Evolutionary conservation across 2,113 vertebrate species (phyloP), one percentile per base, ranked within the genome.

Genomic region (Shinisaurus crocodilurus): DNA sequence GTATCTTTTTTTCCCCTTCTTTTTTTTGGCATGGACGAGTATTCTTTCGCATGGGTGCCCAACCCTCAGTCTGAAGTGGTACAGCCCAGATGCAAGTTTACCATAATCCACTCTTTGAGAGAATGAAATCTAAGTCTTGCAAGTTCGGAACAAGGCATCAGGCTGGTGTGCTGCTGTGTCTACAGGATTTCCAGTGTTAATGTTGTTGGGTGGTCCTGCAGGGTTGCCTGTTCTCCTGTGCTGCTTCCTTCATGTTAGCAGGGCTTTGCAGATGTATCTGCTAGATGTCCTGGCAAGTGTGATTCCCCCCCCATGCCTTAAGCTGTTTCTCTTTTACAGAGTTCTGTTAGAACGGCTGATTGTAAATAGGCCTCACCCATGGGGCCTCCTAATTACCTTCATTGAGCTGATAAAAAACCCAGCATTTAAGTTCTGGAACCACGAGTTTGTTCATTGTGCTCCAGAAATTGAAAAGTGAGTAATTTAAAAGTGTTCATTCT

Each of bases 321-420:
- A 2, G 34, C 83, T 2, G 86, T 74, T 54, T 43, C 13, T 20
- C 10, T 43, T 18, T 92, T 40, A 70, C 92, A 99, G 99, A 97
- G 99, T 99, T 95, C 98, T 99, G 87, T 95, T 99, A 97, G 99
- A 99, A 97, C 96, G 99, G 96, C 97, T 99, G 97, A 99, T 99
- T 90, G 99, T 99, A 96, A 99, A 99, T 98, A 98, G 99, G 96
- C 99, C 99, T 92, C 99, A 99, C 95, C 99, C 99, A 1, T 99
- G 99, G 99, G 99, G 99, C 92, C 98, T 99, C 89, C 99, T 99
- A 84, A 99, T 99, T 95, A 99, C 99, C 85, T 99, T 99, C 97
- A 99, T 99, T 50, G 99, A 99, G 97, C 97, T 99, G 95, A 99
- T 99, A 95, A 99, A 99, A 97, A 99, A 99, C 83, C 99, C 99